Percentiles rank a stretch among this genome's conserved stretches.
phyloP scores from a whole-genome alignment of 1,140 invertebrate genomes.

The Philotrypesis tridentata region DNA sequence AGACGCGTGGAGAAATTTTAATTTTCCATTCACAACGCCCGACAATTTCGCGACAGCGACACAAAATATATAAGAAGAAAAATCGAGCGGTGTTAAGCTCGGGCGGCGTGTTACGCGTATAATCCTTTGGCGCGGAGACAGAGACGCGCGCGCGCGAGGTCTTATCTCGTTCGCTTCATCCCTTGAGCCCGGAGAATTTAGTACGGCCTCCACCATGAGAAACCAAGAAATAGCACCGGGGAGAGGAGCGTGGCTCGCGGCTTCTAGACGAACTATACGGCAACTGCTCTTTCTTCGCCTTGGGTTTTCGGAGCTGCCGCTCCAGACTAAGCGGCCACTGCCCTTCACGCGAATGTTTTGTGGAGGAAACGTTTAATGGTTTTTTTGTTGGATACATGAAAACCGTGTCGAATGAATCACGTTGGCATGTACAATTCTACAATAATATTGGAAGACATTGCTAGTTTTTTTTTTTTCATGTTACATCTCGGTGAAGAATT shows the following conservation, averaged over 20 bases:
- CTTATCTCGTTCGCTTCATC: conserved; percentile 36
- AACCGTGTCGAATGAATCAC: too few species aligned
- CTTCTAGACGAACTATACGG: not conserved
- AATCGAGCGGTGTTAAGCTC: not conserved
- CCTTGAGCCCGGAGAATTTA: conserved; percentile 42
- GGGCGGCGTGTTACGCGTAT: not conserved
- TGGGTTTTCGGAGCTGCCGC: not conserved
- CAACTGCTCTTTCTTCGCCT: not conserved
- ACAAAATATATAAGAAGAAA: too few species aligned
- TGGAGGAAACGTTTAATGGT: too few species aligned
- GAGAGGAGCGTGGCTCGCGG: not conserved
- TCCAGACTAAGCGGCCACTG: too few species aligned
- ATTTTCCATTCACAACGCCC: too few species aligned
- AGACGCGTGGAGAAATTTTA: too few species aligned
- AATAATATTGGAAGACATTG: too few species aligned
- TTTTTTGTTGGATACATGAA: not conserved
- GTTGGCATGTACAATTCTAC: too few species aligned
- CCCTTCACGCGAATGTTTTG: too few species aligned
- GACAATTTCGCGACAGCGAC: too few species aligned
- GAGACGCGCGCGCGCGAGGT: not conserved
- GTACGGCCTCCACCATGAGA: conserved; percentile 1
- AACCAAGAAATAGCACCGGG: conserved; percentile 30
- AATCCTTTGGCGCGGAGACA: not conserved
- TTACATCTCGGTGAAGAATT: not conserved
- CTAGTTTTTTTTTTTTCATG: too few species aligned